A percentile compares a stretch with the other conserved stretches of the same genome.
Conservation (phyloP, 2,797 vertebrate species). For the Catharus ustulatus region DNA sequence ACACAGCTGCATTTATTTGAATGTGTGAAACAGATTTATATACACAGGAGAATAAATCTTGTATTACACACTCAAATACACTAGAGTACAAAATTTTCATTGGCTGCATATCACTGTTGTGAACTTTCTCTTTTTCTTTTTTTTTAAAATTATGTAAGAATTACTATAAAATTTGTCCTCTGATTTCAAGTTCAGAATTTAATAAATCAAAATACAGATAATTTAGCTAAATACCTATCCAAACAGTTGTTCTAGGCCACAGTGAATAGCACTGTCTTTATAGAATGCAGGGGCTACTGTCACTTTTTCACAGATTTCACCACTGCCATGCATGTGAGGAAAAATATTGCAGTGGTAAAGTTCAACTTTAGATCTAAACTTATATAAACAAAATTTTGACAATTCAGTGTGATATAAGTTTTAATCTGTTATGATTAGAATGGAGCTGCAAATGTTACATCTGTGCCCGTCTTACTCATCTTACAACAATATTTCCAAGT, state of each 20-base stretch:
- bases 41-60: slow-evolving; percentile 61
- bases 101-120: not conserved
- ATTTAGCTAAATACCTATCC: not conserved
- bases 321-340: not conserved
- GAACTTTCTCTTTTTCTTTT: not conserved
- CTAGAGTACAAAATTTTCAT: not conserved
- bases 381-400: not conserved
- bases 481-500: not conserved
- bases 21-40: slow-evolving; percentile 72
- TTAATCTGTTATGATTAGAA: not conserved
- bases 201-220: not conserved
- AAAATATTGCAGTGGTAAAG: not conserved
- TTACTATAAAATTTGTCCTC: not conserved
- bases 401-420: not conserved
- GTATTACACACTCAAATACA: not conserved
- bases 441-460: not conserved
- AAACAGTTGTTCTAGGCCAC: not conserved
- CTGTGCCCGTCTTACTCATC: not conserved
- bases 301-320: not conserved
- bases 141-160: not conserved
- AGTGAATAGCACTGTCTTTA: not conserved
- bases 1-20: slow-evolving; percentile 81
- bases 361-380: not conserved
- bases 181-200: not conserved
- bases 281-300: not conserved